phyloP scores from a whole-genome alignment of 2,797 vertebrate genomes.

The Acanthornis magna region DNA sequence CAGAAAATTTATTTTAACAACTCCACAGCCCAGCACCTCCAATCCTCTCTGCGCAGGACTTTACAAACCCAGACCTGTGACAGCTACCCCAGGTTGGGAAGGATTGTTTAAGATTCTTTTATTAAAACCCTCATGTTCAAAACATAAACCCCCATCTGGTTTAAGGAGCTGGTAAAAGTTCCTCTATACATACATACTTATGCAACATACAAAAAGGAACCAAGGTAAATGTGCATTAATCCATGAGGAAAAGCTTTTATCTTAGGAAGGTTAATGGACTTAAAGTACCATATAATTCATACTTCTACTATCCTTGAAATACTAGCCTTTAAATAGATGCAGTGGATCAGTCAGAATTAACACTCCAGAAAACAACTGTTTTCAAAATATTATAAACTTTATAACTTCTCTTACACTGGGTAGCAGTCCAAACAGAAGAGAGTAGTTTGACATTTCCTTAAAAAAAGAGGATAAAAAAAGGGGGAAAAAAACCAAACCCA shows the following conservation, averaged over 20 bases:
- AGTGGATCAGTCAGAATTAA: not conserved
- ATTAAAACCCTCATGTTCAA: not conserved
- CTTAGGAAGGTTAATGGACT: not conserved
- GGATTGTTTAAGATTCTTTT: not conserved
- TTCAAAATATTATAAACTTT: not conserved
- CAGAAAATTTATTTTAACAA: not conserved
- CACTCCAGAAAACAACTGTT: not conserved
- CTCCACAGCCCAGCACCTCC: not conserved
- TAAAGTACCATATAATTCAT: not conserved
- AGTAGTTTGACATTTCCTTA: not conserved
- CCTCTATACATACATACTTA: rapidly evolving
- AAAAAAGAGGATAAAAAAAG: rapidly evolving
- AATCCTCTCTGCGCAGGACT: not conserved
- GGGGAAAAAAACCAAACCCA: too few species aligned
- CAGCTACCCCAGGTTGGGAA: not conserved
- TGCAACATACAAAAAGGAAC: not conserved
- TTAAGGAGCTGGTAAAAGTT: not conserved
- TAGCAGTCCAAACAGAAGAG: not conserved
- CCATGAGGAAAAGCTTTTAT: not conserved
- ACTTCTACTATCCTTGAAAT: not conserved
- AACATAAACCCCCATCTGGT: not conserved
- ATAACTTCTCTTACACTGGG: not conserved
- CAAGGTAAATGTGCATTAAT: not conserved
- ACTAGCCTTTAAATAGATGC: not conserved
- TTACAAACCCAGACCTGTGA: not conserved